phyloP scores from a whole-genome alignment of 2,888 invertebrate genomes.

The Protophormia terraenovae region DNA sequence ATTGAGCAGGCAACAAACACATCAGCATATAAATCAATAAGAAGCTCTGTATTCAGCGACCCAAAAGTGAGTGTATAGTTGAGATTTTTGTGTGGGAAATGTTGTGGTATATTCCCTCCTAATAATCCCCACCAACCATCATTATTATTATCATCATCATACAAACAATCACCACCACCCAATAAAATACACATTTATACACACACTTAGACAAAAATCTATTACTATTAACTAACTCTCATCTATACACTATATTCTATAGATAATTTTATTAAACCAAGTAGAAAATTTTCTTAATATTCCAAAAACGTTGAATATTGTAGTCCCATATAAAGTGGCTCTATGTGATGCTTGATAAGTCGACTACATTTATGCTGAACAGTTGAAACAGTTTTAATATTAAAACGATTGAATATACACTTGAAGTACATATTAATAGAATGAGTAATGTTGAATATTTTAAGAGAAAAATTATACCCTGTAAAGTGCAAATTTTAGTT shows the following conservation, averaged over 20 bases:
- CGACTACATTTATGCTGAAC: no score
- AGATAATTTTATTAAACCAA: slow-evolving; percentile 40
- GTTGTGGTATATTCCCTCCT: slow-evolving; percentile 58
- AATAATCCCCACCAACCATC: slow-evolving; percentile 29
- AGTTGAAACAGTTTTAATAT: no score
- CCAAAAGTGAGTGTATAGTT: slow-evolving; percentile 51
- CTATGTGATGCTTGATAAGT: slow-evolving; percentile 43
- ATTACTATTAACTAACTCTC: background rate
- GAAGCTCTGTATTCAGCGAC: slow-evolving; percentile 73
- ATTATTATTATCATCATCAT: background rate
- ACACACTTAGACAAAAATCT: background rate
- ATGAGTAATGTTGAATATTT: no score
- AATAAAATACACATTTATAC: background rate
- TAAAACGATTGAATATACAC: no score
- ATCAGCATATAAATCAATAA: slow-evolving; percentile 78
- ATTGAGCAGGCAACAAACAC: slow-evolving; percentile 59
- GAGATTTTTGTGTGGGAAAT: slow-evolving; percentile 79
- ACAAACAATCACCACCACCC: slow-evolving; percentile 12
- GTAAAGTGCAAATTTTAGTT: no score
- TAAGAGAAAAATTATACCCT: no score
- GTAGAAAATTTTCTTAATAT: slow-evolving; percentile 56
- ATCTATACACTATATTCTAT: background rate
- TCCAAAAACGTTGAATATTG: slow-evolving; percentile 17
- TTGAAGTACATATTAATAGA: no score
- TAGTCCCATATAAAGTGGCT: slow-evolving; percentile 31